phyloP scores from a whole-genome alignment of 1,140 invertebrate species.

The Drosophila tristis region DNA sequence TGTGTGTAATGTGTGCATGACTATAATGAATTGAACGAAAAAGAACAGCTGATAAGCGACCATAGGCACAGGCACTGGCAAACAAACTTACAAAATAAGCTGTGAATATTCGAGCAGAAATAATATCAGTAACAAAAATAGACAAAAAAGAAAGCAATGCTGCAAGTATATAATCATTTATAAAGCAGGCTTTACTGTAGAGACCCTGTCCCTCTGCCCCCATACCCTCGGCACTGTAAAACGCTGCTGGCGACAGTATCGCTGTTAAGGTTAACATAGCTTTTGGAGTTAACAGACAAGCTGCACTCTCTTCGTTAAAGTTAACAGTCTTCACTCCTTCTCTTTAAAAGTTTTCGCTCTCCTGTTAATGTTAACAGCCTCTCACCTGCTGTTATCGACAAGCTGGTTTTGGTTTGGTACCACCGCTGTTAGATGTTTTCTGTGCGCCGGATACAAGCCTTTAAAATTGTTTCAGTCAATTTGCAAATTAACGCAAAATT shows the following conservation, averaged over 20 bases:
- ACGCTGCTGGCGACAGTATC: too few relatives aligned
- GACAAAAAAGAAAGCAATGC: too few relatives aligned
- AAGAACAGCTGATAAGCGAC: neutral
- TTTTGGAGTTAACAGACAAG: too few relatives aligned
- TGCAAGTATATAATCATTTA: too few relatives aligned
- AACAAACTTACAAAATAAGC: too few relatives aligned
- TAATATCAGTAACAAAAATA: neutral
- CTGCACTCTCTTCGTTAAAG: too few relatives aligned
- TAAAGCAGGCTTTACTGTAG: too few relatives aligned
- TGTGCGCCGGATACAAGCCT: constrained; percentile 22
- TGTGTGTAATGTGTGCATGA: neutral
- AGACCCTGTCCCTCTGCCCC: too few relatives aligned
- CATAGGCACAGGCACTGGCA: constrained; percentile 22
- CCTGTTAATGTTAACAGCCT: neutral
- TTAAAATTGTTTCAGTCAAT: constrained; percentile 25
- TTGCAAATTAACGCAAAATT: neutral
- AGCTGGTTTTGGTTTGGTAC: neutral
- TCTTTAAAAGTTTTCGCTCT: too few relatives aligned
- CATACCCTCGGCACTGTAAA: too few relatives aligned
- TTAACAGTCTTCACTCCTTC: too few relatives aligned
- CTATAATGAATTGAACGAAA: neutral
- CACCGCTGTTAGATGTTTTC: constrained; percentile 4
- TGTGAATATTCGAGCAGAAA: neutral
- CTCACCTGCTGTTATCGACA: neutral
- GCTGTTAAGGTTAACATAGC: too few relatives aligned